phyloP scores from a whole-genome alignment of 2,888 invertebrate genomes.

The Diaphora mendica region DNA sequence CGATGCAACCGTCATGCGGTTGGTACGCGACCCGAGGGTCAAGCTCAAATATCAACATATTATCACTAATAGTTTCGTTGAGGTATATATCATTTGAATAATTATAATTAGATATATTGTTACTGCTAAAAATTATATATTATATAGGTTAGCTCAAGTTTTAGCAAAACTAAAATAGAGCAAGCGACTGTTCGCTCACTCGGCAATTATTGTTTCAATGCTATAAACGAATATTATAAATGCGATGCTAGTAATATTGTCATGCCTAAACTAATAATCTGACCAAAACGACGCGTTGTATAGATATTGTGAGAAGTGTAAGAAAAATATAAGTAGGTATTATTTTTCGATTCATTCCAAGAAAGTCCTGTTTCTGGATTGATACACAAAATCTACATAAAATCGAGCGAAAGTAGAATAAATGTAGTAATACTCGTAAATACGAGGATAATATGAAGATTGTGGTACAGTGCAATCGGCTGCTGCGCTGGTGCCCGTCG shows the following conservation, averaged over 20 bases:
- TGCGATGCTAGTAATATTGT: no score
- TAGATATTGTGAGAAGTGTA: no score
- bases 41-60: conserved; percentile 98
- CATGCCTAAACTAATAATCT: no score
- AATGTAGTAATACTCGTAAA: no score
- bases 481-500: conserved; percentile 99
- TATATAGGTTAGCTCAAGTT: not conserved
- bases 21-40: conserved; percentile 94
- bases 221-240: not conserved
- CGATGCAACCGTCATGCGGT: conserved; percentile 97
- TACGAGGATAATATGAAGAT: not conserved
- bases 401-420: no score
- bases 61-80: conserved; percentile 99
- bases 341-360: no score
- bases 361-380: no score
- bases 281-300: no score
- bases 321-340: no score
- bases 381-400: no score
- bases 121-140: not conserved
- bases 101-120: not conserved
- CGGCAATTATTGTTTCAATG: no score
- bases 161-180: not conserved
- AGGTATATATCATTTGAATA: conserved; percentile 85
- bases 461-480: conserved; percentile 93
- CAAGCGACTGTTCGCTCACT: no score